phyloP scores from a whole-genome alignment of 2,113 vertebrate species.

The Cyprinodon variegatus region DNA sequence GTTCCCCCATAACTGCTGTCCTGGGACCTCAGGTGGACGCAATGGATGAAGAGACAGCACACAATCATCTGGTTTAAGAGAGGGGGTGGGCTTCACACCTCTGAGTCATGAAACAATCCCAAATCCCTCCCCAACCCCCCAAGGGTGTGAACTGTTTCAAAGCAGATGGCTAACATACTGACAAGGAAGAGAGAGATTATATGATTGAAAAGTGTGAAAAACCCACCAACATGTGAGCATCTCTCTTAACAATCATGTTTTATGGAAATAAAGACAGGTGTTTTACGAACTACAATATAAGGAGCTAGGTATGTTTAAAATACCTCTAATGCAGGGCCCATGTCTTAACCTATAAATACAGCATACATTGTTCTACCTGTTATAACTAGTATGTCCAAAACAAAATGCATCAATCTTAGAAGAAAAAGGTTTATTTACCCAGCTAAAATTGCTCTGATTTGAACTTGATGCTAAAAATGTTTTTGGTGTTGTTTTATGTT shows the following conservation, averaged over 20 bases:
- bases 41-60: constrained; percentile 46
- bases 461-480: not conserved
- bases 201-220: constrained; percentile 68
- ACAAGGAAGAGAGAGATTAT: constrained; percentile 59
- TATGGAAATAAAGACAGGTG: constrained; percentile 58
- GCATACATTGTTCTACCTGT: not conserved
- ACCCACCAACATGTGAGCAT: constrained; percentile 58
- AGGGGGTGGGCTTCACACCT: constrained; percentile 63
- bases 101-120: constrained; percentile 57
- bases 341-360: not conserved
- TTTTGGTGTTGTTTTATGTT: not conserved
- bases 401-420: not conserved
- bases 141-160: constrained; percentile 58
- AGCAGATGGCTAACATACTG: constrained; percentile 76
- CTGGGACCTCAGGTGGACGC: constrained; percentile 78
- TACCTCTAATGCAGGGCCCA: not conserved
- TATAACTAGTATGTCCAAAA: not conserved
- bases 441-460: too few relatives aligned
- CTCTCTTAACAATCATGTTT: constrained; percentile 38
- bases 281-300: not conserved
- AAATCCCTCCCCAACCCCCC: constrained; percentile 41
- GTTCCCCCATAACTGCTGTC: constrained; percentile 70
- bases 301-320: not conserved
- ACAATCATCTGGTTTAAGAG: not conserved
- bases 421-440: not conserved